phyloP scores from a whole-genome alignment of 2,113 vertebrate species.

The Dasypus novemcinctus region DNA sequence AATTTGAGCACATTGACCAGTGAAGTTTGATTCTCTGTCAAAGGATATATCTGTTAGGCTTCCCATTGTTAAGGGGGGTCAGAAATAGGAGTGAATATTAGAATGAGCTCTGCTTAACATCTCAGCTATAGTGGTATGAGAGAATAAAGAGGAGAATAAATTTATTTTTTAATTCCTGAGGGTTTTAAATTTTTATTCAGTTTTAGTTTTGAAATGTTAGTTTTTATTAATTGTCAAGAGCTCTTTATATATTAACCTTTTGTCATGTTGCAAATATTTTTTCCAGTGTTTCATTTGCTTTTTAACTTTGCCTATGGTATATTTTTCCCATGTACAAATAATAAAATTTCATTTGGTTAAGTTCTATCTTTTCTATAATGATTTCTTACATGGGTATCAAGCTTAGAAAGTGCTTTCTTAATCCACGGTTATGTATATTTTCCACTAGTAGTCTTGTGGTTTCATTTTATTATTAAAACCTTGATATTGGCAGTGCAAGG shows the following conservation, averaged over 20 bases:
- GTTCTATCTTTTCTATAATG: not conserved
- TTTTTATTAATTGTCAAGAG: not conserved
- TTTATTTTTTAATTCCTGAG: slow-evolving; percentile 9
- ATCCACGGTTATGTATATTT: not conserved
- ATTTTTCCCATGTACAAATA: not conserved
- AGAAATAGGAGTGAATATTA: not conserved
- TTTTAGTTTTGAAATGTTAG: slow-evolving; percentile 20
- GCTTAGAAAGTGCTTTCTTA: not conserved
- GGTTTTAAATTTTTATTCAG: not conserved
- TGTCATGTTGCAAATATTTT: not conserved
- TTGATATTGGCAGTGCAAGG: not conserved
- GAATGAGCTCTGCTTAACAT: not conserved
- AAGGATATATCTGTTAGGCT: not conserved
- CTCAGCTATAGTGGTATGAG: not conserved
- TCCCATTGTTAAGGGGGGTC: not conserved
- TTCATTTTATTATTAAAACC: not conserved
- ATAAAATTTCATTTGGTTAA: not conserved
- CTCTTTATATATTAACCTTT: not conserved
- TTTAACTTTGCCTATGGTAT: slow-evolving; percentile 7
- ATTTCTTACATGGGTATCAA: not conserved
- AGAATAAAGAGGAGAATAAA: not conserved
- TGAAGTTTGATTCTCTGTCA: not conserved
- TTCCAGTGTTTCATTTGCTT: not conserved
- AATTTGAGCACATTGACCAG: not conserved
- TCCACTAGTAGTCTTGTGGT: not conserved